Percentiles rank a stretch among this genome's conserved stretches.
Conservation (phyloP, 2,113 vertebrate genomes). For the Sylvia atricapilla region DNA sequence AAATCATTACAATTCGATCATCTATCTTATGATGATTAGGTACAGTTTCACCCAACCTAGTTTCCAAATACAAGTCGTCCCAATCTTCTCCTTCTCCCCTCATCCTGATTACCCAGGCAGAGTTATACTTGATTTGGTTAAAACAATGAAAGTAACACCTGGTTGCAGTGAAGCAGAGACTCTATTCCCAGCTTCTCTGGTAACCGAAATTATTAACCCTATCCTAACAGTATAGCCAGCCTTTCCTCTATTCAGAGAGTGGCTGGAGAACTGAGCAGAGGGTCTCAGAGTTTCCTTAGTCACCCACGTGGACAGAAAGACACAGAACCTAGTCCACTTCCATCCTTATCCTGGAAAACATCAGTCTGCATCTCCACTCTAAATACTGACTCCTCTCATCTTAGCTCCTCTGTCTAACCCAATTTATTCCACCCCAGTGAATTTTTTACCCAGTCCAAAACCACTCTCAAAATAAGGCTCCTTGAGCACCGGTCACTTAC, state of each 20-base stretch:
- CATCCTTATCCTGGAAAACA: not conserved
- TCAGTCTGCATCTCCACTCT: not conserved
- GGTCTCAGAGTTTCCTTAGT: not conserved
- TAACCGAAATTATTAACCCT: no score
- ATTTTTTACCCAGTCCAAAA: not conserved
- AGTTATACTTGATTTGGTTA: no score
- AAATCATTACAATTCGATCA: no score
- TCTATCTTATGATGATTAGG: no score
- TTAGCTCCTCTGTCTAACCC: not conserved
- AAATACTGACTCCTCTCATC: not conserved
- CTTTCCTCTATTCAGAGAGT: not conserved
- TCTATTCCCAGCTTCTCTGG: no score
- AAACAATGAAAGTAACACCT: no score
- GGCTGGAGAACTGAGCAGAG: not conserved
- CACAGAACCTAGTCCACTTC: not conserved
- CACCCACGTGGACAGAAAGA: not conserved
- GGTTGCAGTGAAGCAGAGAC: no score
- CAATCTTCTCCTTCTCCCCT: no score
- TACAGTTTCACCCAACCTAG: no score
- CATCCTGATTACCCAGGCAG: no score
- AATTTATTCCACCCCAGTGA: not conserved
- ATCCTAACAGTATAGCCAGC: no score
- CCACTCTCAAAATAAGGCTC: not conserved
- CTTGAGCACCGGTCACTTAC: not conserved
- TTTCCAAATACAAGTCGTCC: no score